Percentiles rank a stretch among this genome's conserved stretches.
phyloP scores from a whole-genome alignment of 2,113 vertebrate genomes.

The Myrmecophaga tridactyla region DNA sequence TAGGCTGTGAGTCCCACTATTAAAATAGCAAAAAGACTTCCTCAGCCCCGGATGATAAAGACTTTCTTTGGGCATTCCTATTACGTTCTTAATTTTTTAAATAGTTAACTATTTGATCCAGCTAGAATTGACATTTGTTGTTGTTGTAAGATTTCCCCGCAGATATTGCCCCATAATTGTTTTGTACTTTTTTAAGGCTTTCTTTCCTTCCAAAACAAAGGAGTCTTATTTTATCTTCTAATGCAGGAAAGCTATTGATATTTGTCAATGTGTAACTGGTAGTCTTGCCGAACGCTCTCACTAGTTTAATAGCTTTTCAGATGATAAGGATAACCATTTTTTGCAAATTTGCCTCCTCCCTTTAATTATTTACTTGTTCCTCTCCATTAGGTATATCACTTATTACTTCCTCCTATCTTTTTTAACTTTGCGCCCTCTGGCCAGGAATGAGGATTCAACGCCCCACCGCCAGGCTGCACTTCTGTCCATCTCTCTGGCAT shows the following conservation, averaged over 20 bases:
- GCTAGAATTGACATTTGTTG: not conserved
- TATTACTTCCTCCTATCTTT: not conserved
- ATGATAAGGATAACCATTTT: not conserved
- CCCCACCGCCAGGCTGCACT: not conserved
- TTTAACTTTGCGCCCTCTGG: not conserved
- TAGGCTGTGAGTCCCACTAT: too few relatives aligned
- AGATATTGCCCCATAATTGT: too few relatives aligned
- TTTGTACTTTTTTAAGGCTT: too few relatives aligned
- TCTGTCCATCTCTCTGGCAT: not conserved
- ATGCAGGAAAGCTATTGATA: not conserved
- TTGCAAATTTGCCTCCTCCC: not conserved
- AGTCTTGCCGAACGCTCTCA: not conserved
- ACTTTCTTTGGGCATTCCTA: not conserved
- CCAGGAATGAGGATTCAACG: not conserved
- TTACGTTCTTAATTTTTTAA: not conserved
- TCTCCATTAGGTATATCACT: not conserved
- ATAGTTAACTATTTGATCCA: not conserved
- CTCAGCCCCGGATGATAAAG: too few relatives aligned
- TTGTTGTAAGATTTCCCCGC: not conserved
- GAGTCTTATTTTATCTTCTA: not conserved
- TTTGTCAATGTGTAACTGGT: slow-evolving; percentile 1
- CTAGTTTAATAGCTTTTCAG: not conserved
- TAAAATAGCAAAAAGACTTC: too few relatives aligned
- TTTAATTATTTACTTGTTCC: slow-evolving; percentile 15
- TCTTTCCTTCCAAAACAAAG: too few relatives aligned